Base-by-base conservation (phyloP, 30 jellyfish, hydroid and myxozoan genomes). In the Turritopsis rubra region DNA sequence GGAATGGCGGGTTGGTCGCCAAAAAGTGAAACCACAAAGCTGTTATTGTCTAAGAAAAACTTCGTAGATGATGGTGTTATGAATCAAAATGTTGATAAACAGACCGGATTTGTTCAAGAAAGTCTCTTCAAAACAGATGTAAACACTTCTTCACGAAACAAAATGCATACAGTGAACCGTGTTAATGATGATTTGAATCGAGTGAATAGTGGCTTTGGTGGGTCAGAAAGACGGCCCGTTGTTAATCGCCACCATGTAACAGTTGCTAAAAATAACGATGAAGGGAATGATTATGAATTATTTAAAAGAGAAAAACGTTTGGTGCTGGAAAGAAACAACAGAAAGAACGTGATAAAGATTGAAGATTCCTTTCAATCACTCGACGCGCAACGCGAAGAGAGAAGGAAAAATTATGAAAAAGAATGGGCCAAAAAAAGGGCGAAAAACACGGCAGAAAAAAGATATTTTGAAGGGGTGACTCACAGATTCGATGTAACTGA, bases 1-100 rank as follows among this genome's bases (percentile, higher is more conserved):
- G 17, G 21, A 23, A 23, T 27, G 30, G 77, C 77, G 28, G 77
- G 77, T 27, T 68, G 77, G 77, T n/a, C 8, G 16, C 77, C 77
- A 68, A 68, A 68, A 68, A 68, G 77, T 27, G 77, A 1, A 1
- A 22, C 77, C 9, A 22, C 77, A 0, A 68, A 68, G 19, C 16
- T 27, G 30, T 68, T n/a, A n/a, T 68, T 68, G 77, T 68, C 77
- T 7, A 68, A 68, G 30, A 68, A 19, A 8, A 68, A 27, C 8
- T 68, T 68, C 30, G 21, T 9, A 8, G 30, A n/a, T 68, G 31
- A 27, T n/a, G 30, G 21, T 27, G 8, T 68, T 17, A n/a, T 8
- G 21, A 68, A 19, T 19, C 16, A n/a, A 19, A 68, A 27, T 8
- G 30, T n/a, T n/a, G 21, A 68, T 9, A 23, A 68, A 19, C 77